Percentiles rank a stretch among this genome's conserved stretches.
phyloP scores from a whole-genome alignment of 2,113 vertebrate genomes.

The Elaphurus davidianus region DNA sequence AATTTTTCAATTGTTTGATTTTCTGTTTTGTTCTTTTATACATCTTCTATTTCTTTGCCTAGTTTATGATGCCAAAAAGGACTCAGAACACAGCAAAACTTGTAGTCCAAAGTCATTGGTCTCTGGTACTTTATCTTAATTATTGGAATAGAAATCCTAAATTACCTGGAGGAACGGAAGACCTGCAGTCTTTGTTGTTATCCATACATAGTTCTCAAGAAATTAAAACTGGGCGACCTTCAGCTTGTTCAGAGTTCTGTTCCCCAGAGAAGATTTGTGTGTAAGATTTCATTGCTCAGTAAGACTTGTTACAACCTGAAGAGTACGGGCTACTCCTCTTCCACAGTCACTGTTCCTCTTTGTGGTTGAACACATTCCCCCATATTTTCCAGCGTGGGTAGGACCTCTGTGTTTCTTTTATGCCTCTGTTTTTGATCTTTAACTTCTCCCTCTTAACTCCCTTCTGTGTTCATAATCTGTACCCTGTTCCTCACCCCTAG shows the following conservation, averaged over 20 bases:
- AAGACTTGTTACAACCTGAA: not conserved
- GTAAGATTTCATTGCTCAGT: not conserved
- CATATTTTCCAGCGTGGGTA: fast-evolving
- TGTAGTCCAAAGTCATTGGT: not conserved
- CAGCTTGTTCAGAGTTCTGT: not conserved
- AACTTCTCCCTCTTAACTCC: not conserved
- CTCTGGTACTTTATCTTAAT: not conserved
- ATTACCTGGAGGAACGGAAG: not conserved
- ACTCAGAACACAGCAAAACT: not conserved
- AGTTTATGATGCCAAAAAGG: not conserved
- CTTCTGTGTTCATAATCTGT: not conserved
- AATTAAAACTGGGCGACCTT: not conserved
- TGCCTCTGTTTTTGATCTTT: not conserved
- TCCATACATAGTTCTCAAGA: not conserved
- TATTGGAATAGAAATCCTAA: not conserved
- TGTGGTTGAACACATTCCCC: not conserved
- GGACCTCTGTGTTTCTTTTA: not conserved
- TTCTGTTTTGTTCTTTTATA: not conserved
- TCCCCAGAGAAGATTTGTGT: not conserved
- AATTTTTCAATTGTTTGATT: not conserved
- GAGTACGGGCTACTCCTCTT: not conserved
- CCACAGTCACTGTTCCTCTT: not conserved
- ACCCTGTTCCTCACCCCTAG: not conserved
- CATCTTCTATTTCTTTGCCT: not conserved
- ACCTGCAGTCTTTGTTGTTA: not conserved